Evolutionary conservation across 2,888 invertebrate species (phyloP), one percentile per base, ranked within the genome.

Genomic region (Lochmaea capreae): DNA sequence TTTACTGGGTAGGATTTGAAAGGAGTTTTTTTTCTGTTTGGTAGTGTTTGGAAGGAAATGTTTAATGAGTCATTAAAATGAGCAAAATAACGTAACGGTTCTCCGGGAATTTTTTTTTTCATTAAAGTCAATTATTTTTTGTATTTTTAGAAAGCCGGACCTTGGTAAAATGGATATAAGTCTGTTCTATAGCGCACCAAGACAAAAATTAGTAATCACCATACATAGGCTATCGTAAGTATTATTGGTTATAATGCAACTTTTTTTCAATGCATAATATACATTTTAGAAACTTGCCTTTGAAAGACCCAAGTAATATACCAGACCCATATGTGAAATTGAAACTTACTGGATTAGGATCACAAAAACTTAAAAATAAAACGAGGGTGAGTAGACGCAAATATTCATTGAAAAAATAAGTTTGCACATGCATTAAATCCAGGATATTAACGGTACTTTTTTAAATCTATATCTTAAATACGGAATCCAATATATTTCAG

Each of bases 321-420:
- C 96, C 96, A 0, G 96, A 96, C 88, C 96, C 96, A 0, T 96
- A 96, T 85, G 95, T 96, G 0, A 96, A 96, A 85, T 85, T 96
- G 42, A 95, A 95, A 84, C 88, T 96, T 78, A 88, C 94, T 73
- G 95, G 95, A 0, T 93, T 93, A 66, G 91, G 93, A 49, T 65
- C 57, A 66, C 91, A 92, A 68, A 94, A 93, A 86, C 92, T 94
- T 0, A 95, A 95, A 85, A 91, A 81, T 65, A 80, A 81, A 79
- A 81, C 81, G 22, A 81, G 80, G 73, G 80, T 82, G 76, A 76
- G 72, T 71, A n/a, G 33, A n/a, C 12, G 6, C 14, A 58, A 12
- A 58, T 58, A 22, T 58, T 58, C 12, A 39, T 39, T 1, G 33
- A 9, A 39, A 39, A 8, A 39, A 5, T 39, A 33, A 33, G 33